Evolutionary conservation across 2,888 invertebrate species (phyloP), one percentile per base, ranked within the genome.

Genomic region (Drosophila kanekoi): DNA sequence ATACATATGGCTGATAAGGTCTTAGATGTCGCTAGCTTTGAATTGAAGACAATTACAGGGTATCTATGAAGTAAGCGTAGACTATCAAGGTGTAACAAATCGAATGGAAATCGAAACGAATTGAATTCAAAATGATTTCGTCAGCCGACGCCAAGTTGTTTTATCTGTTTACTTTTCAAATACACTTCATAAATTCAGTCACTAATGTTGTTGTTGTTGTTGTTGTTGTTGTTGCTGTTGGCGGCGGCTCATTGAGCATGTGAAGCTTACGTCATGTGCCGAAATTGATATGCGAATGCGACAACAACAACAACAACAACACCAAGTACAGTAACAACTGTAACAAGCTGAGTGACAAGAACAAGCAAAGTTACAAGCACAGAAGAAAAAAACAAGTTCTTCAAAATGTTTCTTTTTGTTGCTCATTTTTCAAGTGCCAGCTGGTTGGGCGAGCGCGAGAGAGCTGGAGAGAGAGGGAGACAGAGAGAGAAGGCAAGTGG

Each of bases 251-350:
- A 74, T 73, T 72, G 84, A 84, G 58, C 81, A 83, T 84, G 87
- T 87, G 87, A 87, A 87, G 84, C 75, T 83, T 83, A 81, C 83
- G 83, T 87, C 83, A 83, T 83, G 79, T 87, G 84, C 87, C 84
- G 84, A 83, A 83, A 87, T 87, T 83, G 83, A 83, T 83, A 83
- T 81, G 81, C 79, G 79, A 86, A 86, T 70, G 70, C 54, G 61
- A 76, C 71, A 66, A 33, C 57, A 60, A 43, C 23, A 61, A 52
- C 32, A 18, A 2, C 18, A 71, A 67, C 62, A 73, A 62, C 38
- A 69, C 48, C 45, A 61, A 51, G 48, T 67, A 66, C 33, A 60
- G 56, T 33, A 64, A 65, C 51, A 65, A 76, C 49, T 61, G 69
- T 65, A 67, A 69, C 63, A 65, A 68, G 56, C 53, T 38, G 49